Conservation (phyloP, 2,888 invertebrate species). For the Steinernema scapterisci region DNA sequence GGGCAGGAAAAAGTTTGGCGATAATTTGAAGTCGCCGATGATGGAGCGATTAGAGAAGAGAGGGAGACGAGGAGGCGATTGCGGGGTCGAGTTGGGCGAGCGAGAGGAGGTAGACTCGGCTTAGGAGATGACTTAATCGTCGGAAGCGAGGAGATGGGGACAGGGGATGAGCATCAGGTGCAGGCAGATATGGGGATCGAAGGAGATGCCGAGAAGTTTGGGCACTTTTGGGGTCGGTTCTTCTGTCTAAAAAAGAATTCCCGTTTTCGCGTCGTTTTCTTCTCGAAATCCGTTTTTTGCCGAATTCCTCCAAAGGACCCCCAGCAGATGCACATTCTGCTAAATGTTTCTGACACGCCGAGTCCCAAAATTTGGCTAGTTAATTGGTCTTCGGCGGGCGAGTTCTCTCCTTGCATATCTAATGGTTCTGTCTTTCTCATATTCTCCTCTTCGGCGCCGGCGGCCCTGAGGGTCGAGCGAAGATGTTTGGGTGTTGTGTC, state of each 20-base stretch:
- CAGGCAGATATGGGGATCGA: not conserved
- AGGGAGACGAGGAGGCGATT: not conserved
- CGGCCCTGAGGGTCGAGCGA: conserved; percentile 25
- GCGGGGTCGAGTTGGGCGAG: too few species aligned
- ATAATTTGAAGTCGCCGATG: conserved; percentile 24
- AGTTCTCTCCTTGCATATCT: conserved; percentile 25
- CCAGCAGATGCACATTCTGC: not conserved
- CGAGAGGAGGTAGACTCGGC: too few species aligned
- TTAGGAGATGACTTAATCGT: too few species aligned
- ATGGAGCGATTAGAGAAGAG: conserved; percentile 26
- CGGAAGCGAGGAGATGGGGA: conserved; percentile 3
- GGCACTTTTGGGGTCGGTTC: not conserved
- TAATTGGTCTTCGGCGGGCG: conserved; percentile 22
- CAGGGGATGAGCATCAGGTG: conserved; percentile 1
- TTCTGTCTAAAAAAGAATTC: too few species aligned
- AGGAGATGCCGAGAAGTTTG: not conserved
- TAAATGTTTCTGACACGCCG: conserved; percentile 23
- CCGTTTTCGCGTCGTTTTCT: too few species aligned
- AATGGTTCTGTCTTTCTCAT: conserved; percentile 25
- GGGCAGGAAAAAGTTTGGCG: conserved; percentile 29
- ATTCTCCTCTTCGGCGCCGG: not conserved
- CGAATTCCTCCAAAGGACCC: not conserved
- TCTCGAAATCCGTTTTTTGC: not conserved
- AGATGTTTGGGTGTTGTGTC: conserved; percentile 30
- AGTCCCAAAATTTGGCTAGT: conserved; percentile 30